Base-by-base conservation (phyloP, 2,888 invertebrate species). In the Nesidiocoris tenuis region DNA sequence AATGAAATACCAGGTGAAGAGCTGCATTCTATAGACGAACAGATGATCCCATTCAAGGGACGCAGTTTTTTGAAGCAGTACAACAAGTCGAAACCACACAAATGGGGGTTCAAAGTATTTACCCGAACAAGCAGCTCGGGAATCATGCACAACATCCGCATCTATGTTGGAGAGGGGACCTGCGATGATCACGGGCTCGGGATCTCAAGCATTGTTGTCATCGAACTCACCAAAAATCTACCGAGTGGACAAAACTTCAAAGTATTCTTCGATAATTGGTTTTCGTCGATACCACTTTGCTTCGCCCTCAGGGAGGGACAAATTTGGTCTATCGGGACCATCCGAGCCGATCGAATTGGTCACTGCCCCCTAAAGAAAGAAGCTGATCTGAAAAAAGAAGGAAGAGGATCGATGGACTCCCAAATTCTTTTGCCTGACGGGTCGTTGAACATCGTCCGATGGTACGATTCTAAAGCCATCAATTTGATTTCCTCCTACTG, bases 21-120 rank as follows among this genome's bases (percentile, higher is more conserved):
- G 71, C 78, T 80, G 63, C 78, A 81, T 76, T 81, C n/a, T n/a
- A n/a, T n/a, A n/a, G n/a, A 80, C 1, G 81, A 82, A 63, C 81
- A 81, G 67, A 81, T 81, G 78, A 80, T 81, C 16, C 81, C 81
- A 9, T 82, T 81, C 79, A 79, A 80, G 19, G 80, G 81, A 17
- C 74, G 79, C 39, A 80, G 80, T 66, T n/a, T n/a, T n/a, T n/a
- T n/a, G n/a, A n/a, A n/a, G n/a, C n/a, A 79, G 64, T 79, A 79
- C 24, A 71, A 77, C 23, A 70, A 76, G 12, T 66, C 72, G 61
- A 78, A 77, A 67, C 75, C 78, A 2, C 76, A 79, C 21, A 78
- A 77, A 54, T 79, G 77, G 78, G 77, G 75, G 16, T 79, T 56
- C 61, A 76, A 79, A 21, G 74, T 74, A 17, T 78, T 77, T 39